Evolutionary conservation across 1,140 invertebrate genomes (phyloP), one percentile per base, ranked within the genome.

Genomic region (Drosophila kohkoa): DNA sequence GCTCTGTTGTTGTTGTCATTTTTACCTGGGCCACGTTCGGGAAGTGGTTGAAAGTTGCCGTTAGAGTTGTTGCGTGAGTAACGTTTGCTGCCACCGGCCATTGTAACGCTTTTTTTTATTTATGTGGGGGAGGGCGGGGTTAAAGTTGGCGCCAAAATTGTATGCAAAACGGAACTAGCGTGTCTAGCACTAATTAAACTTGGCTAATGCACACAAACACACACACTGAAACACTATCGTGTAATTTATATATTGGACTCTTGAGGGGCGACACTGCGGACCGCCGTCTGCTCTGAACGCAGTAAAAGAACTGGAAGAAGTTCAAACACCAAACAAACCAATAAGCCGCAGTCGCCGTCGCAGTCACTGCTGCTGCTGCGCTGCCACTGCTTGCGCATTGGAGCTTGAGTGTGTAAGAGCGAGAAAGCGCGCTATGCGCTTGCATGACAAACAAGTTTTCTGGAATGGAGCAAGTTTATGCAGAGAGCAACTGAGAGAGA

Each of bases 11-110:
- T 41, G 49, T 52, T 68, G 54, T 57, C 16, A 64, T 76, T 91
- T 76, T 91, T 92, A 93, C 92, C 92, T 93, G 92, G 92, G 60
- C 92, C 92, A 77, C 92, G 89, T 67, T 92, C 91, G 49, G 92
- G 92, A 64, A 93, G 72, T 62, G 81, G 64, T 55, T 83, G 86
- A 58, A 86, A 87, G 58, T 90, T 91, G 75, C 85, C 87, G 57
- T 91, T 92, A 48, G 89, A 91, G 69, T 91, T 91, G 73, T 91
- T 90, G 75, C 92, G 92, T 75, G 87, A 80, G 57, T 91, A 90
- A 60, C 85, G 81, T 75, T 83, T 91, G 79, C 77, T 91, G 86
- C 92, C 92, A 67, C 83, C 89, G 78, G 90, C 90, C 86, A 91
- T 89, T 74, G 51, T 82, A 11, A 41, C 6, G 48, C 25, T 65